phyloP scores from a whole-genome alignment of 2,888 invertebrate genomes.

The Pristionchus japonicus region DNA sequence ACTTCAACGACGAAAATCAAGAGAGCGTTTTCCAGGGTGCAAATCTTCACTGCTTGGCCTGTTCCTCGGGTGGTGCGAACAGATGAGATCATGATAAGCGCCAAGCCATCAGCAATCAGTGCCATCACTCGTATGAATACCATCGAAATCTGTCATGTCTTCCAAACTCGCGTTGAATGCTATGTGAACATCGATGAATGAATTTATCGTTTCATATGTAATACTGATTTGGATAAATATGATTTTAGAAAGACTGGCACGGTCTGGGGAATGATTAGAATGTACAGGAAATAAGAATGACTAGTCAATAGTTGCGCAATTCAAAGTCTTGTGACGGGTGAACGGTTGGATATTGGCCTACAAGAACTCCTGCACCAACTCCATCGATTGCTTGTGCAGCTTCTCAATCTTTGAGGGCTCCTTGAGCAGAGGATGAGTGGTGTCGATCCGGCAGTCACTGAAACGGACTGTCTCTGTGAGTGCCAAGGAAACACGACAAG shows the following conservation, averaged over 20 bases:
- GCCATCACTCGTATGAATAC: not conserved
- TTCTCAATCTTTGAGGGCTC: not conserved
- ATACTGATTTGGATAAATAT: too few species aligned
- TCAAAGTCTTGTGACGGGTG: too few species aligned
- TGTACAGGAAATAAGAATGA: too few species aligned
- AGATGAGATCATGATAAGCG: not conserved
- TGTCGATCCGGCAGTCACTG: constrained; percentile 6
- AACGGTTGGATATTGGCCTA: not conserved
- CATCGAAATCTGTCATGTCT: not conserved
- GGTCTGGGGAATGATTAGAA: too few species aligned
- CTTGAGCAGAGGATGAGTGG: not conserved
- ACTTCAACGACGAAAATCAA: too few species aligned
- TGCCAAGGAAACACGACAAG: not conserved
- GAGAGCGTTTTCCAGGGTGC: not conserved
- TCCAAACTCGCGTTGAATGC: not conserved
- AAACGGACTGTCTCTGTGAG: not conserved
- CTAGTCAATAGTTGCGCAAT: too few species aligned
- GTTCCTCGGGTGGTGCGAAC: not conserved
- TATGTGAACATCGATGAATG: not conserved
- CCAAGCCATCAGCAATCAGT: not conserved
- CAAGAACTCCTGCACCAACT: not conserved
- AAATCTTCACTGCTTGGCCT: not conserved
- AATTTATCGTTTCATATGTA: not conserved
- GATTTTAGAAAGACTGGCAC: too few species aligned
- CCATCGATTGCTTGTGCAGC: not conserved